Base-by-base conservation (phyloP, 2,797 vertebrate species). In the Anableps anableps region DNA sequence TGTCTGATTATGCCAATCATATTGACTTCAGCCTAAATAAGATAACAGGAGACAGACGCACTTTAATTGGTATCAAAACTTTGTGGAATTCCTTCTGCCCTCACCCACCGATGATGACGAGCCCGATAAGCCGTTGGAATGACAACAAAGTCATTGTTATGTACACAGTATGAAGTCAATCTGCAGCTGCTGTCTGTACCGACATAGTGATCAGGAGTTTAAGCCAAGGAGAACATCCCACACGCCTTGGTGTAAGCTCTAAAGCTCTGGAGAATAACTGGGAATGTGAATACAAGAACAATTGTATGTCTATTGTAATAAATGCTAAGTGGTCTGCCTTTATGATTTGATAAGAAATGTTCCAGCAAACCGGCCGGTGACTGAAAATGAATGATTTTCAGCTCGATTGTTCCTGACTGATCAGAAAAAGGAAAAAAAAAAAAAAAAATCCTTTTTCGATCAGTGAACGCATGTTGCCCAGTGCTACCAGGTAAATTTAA, bases 91-190 rank as follows among this genome's bases (percentile, higher is more conserved):
- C 92, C 92, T 91, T 86, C 68, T 85, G 84, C 93, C 93, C 90
- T 89, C 90, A 86, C 81, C 86, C 91, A 82, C 84, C 73, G 48
- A 62, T 74, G 92, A 93, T 91, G 89, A 90, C 80, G 79, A 93
- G 90, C 89, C 92, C 89, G 94, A 94, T 94, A 93, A 88, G 85
- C 93, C 79, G 85, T 72, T 91, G 92, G 94, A 94, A 94, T 95
- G 94, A 94, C 94, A 95, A 95, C 94, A 94, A 91, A 92, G 89
- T 89, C 93, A 91, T 92, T 95, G 93, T 94, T 95, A 82, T 94
- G 93, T 93, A 94, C 90, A 94, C 94, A 94, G 88, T 83, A 76
- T 79, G 81, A 87, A 92, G 94, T 92, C 89, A 72, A 93, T 94
- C 92, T 81, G 91, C 91, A 92, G 92, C 91, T 91, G 90, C 88